These are phyloP conservation scores for Genyomyrus donnyi DNA, from an alignment of 2,113 vertebrate species.

Conservation along the genomic window DNA sequence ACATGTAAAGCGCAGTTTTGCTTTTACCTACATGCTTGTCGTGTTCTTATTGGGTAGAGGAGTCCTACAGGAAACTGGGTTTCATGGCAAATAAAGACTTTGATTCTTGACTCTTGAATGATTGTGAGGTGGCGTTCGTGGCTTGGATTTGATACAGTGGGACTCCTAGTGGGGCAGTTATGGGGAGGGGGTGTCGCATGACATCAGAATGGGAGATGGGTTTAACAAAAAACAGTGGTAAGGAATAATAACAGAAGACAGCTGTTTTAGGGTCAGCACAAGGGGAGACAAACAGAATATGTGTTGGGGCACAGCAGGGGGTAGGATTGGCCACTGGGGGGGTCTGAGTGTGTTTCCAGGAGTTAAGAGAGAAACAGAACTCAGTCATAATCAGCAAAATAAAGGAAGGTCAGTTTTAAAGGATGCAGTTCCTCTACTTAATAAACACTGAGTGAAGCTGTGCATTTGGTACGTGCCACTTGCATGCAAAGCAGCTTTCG, in stretches of 20 bases:
- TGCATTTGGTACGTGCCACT: neutral
- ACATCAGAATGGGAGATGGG: neutral
- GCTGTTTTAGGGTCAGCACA: neutral
- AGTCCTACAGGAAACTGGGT: neutral
- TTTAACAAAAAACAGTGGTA: neutral
- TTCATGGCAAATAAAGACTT: neutral
- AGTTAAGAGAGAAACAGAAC: neutral
- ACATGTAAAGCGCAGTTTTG: neutral
- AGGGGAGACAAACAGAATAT: neutral
- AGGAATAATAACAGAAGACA: neutral
- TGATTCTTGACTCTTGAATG: neutral
- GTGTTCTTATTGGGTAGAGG: neutral
- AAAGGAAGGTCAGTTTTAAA: neutral
- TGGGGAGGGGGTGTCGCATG: neutral
- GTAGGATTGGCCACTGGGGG: neutral
- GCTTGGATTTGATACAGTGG: neutral
- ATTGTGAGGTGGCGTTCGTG: neutral
- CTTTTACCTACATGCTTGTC: neutral
- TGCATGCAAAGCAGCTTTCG: neutral
- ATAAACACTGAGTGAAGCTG: neutral
- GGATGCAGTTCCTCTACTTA: neutral
- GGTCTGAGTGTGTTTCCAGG: neutral
- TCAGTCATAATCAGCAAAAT: neutral
- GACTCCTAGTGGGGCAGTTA: neutral
- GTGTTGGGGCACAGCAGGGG: neutral